These are phyloP conservation scores for Athrips mouffetella DNA, from an alignment of 2,888 invertebrate species.

Conservation along the genomic window DNA sequence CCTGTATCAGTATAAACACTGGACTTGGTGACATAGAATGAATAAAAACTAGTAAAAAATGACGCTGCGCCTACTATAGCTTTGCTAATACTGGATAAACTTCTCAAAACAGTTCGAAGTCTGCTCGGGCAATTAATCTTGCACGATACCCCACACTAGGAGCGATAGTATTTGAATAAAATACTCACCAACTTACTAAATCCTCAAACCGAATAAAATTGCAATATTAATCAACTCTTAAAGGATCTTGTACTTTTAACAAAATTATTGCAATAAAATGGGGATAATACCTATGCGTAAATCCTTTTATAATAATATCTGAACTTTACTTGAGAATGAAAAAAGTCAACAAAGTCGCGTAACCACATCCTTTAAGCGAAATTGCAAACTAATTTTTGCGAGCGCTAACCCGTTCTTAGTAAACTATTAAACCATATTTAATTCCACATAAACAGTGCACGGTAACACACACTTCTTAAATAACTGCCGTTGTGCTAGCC, in stretches of 20 bases:
- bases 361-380: slow-evolving; percentile 26
- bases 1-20: no score
- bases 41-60: no score
- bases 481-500: slow-evolving; percentile 18
- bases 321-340: slow-evolving; percentile 15
- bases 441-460: slow-evolving; percentile 66
- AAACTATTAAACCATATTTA: slow-evolving; percentile 72
- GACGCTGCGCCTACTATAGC: no score
- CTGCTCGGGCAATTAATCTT: slow-evolving; percentile 65
- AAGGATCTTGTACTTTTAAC: background rate
- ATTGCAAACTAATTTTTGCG: slow-evolving; percentile 48
- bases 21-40: no score
- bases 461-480: slow-evolving; percentile 62
- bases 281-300: background rate
- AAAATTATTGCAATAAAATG: background rate
- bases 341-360: slow-evolving; percentile 14
- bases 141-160: slow-evolving; percentile 60
- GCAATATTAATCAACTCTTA: background rate
- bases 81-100: slow-evolving; percentile 42
- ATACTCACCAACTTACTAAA: slow-evolving; percentile 8
- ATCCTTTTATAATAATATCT: slow-evolving; percentile 5
- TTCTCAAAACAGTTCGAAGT: slow-evolving; percentile 44
- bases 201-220: background rate
- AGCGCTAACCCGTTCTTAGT: slow-evolving; percentile 55
- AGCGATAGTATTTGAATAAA: slow-evolving; percentile 47